These are phyloP conservation scores for Boleophthalmus pectinirostris DNA, from an alignment of 2,113 vertebrate genomes.

Conservation along the genomic window DNA sequence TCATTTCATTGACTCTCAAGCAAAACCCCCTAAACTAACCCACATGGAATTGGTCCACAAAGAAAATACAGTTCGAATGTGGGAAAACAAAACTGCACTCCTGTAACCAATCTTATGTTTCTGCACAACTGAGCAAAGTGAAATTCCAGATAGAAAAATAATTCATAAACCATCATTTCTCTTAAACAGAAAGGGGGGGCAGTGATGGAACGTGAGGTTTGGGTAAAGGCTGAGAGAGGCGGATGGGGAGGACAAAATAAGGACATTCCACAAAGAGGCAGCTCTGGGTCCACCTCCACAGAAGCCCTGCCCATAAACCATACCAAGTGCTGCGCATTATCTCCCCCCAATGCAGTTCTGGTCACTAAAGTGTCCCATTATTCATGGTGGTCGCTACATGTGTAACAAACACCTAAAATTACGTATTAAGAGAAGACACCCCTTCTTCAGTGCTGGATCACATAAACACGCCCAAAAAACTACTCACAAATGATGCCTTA, in stretches of 20 bases:
- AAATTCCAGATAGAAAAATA: conserved; percentile 50
- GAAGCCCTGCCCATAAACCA: conserved; percentile 59
- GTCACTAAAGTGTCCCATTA: conserved; percentile 37
- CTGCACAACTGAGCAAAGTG: conserved; percentile 60
- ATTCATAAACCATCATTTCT: conserved; percentile 60
- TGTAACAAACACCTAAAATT: conserved; percentile 50
- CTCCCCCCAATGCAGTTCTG: conserved; percentile 28
- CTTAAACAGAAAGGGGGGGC: conserved; percentile 36
- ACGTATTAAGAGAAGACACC: conserved; percentile 48
- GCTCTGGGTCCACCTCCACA: conserved; percentile 71
- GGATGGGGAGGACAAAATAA: conserved; percentile 41
- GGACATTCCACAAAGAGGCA: conserved; percentile 75
- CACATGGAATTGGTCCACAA: conserved; percentile 93
- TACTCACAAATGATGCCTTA: conserved; percentile 30
- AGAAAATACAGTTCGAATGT: conserved; percentile 70
- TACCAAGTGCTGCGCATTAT: conserved; percentile 53
- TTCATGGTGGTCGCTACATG: conserved; percentile 48
- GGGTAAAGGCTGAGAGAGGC: conserved; percentile 29
- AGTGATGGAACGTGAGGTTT: conserved; percentile 16
- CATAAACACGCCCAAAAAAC: conserved; percentile 15
- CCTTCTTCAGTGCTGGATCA: conserved; percentile 53
- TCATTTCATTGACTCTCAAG: conserved; percentile 22
- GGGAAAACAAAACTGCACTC: conserved; percentile 44
- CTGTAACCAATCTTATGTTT: conserved; percentile 59
- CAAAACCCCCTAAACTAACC: conserved; percentile 44